These are phyloP conservation scores for Phymastichus coffea DNA, from an alignment of 1,140 invertebrate genomes.

Conservation along the genomic window DNA sequence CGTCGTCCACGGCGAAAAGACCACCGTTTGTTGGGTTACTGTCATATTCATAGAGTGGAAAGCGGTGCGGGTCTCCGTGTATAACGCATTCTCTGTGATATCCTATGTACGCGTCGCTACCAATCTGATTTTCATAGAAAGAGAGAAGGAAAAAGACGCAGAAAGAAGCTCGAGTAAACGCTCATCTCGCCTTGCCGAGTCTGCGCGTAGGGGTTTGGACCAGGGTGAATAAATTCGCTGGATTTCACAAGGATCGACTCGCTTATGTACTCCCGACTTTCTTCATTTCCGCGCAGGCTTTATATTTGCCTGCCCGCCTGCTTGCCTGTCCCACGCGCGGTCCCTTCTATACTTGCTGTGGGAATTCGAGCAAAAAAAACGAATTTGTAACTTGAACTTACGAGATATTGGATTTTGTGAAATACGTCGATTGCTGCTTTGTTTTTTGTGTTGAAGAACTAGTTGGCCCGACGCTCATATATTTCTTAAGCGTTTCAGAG, in stretches of 20 bases:
- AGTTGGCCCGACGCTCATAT: too few species aligned
- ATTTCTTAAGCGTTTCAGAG: too few species aligned
- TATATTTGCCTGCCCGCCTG: not conserved
- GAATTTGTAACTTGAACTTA: too few species aligned
- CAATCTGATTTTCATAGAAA: conserved; percentile 29
- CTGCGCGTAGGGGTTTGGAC: not conserved
- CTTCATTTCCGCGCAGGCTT: not conserved
- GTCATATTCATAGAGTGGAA: conserved; percentile 39
- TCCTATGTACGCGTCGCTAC: conserved; percentile 18
- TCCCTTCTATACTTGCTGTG: conserved; percentile 15
- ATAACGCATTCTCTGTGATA: conserved; percentile 48
- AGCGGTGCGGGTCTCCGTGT: conserved; percentile 16
- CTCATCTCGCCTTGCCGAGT: too few species aligned
- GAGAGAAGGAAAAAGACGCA: not conserved
- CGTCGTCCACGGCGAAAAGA: conserved; percentile 25
- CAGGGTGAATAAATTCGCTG: not conserved
- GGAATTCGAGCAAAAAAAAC: too few species aligned
- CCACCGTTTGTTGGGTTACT: conserved; percentile 25
- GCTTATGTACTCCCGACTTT: too few species aligned
- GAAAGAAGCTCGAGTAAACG: not conserved
- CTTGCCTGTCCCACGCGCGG: too few species aligned
- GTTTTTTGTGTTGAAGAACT: too few species aligned
- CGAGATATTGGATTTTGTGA: too few species aligned
- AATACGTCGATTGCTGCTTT: too few species aligned
- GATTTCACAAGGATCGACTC: not conserved